Evolutionary conservation across 2,888 invertebrate genomes (phyloP).

Genomic region (Fabriciana adippe): DNA sequence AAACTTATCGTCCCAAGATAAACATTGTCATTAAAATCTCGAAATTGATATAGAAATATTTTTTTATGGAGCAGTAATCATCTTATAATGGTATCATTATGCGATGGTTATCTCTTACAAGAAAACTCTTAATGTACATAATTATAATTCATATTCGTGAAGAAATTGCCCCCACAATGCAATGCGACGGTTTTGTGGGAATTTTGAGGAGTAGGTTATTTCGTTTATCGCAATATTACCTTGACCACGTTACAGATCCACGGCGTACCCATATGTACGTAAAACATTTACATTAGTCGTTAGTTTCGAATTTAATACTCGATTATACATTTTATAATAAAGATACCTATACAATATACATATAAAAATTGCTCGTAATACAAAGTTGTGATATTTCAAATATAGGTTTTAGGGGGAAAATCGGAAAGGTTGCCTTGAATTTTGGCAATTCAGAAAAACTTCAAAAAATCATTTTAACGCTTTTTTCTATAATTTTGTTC

Average conservation of each 20-base stretch:
- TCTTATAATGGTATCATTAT: constrained; percentile 25
- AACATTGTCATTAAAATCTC: constrained; percentile 31
- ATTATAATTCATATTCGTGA: constrained; percentile 34
- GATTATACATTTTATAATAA: no score
- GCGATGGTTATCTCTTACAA: constrained; percentile 30
- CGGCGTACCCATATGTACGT: background rate
- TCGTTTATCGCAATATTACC: constrained; percentile 31
- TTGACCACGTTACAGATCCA: constrained; percentile 29
- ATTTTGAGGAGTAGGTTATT: constrained; percentile 26
- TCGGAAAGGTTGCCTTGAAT: no score
- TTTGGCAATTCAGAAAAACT: no score
- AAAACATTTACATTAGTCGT: background rate
- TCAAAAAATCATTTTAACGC: no score
- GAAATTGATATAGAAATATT: constrained; percentile 19
- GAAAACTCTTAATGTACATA: constrained; percentile 29
- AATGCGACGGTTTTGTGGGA: constrained; percentile 39
- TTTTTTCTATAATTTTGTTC: no score
- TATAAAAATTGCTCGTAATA: background rate
- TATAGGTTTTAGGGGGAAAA: no score
- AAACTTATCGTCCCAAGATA: constrained; percentile 24
- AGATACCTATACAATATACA: no score
- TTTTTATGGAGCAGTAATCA: constrained; percentile 23
- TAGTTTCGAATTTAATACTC: background rate
- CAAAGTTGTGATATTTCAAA: no score
- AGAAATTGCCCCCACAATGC: constrained; percentile 35